Conservation (phyloP, 1,140 invertebrate species). For the Coenobita brevimanus region DNA sequence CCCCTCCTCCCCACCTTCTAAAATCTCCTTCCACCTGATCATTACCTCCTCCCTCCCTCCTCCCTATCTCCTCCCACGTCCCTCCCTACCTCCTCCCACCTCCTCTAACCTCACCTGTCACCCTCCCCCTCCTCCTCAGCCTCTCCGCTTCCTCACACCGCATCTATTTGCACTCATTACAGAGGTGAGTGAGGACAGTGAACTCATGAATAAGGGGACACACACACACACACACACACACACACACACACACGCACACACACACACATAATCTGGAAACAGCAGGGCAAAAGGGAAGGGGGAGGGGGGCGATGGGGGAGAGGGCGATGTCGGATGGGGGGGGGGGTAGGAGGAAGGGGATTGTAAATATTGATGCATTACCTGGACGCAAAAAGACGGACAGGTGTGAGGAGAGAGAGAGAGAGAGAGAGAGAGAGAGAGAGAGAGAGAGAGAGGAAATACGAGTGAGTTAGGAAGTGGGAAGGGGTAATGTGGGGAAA, state of each 20-base stretch:
- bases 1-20: neutral
- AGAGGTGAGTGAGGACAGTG: no score
- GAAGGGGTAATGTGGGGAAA: neutral
- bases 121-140: neutral
- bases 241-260: no score
- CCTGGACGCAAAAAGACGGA: neutral
- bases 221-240: no score
- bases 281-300: neutral
- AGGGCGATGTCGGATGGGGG: neutral
- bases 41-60: neutral
- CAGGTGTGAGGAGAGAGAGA: neutral
- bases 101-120: neutral
- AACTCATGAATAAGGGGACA: no score
- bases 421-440: slow-evolving; percentile 18
- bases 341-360: no score
- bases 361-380: no score
- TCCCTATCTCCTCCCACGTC: no score
- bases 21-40: neutral
- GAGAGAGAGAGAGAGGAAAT: slow-evolving; percentile 18
- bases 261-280: neutral
- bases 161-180: no score
- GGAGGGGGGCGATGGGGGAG: neutral
- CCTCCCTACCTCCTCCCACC: no score
- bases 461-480: neutral
- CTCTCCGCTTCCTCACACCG: no score